Conservation (phyloP, 37 sponge, comb jelly and placozoan genomes). For the Bolinopsis microptera region DNA sequence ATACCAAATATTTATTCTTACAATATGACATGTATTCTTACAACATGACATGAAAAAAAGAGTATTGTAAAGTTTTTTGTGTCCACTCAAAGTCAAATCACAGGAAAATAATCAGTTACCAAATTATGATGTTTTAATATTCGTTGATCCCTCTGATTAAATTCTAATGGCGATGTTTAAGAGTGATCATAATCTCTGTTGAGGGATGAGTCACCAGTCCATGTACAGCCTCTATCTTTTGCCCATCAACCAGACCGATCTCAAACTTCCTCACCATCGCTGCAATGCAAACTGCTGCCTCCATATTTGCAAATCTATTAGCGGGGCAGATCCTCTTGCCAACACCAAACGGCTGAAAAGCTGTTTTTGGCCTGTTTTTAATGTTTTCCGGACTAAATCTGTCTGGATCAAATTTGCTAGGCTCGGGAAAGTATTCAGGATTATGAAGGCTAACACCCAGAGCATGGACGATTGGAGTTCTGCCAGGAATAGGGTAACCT, state of each 20-base stretch:
- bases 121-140: too few species aligned
- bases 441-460: constrained; percentile 81
- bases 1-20: too few species aligned
- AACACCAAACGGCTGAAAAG: constrained; percentile 85
- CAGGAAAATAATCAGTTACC: too few species aligned
- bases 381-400: constrained; percentile 67
- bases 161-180: neutral
- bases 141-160: too few species aligned
- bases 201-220: constrained; percentile 80
- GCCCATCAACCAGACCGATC: constrained; percentile 60
- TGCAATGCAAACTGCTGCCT: constrained; percentile 71
- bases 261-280: constrained; percentile 70
- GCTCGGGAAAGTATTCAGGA: constrained; percentile 72
- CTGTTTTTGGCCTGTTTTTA: constrained; percentile 30
- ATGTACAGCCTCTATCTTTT: constrained; percentile 65
- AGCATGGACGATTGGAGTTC: constrained; percentile 85
- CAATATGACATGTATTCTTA: too few species aligned
- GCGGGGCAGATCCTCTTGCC: constrained; percentile 88
- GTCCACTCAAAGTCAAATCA: too few species aligned
- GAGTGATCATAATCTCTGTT: neutral
- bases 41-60: too few species aligned
- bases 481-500: constrained; percentile 75
- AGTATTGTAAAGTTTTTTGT: too few species aligned
- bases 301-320: constrained; percentile 81
- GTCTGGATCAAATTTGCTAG: constrained; percentile 76